Evolutionary conservation across 1,140 invertebrate species (phyloP).

Genomic region (Dendrolimus punctatus): DNA sequence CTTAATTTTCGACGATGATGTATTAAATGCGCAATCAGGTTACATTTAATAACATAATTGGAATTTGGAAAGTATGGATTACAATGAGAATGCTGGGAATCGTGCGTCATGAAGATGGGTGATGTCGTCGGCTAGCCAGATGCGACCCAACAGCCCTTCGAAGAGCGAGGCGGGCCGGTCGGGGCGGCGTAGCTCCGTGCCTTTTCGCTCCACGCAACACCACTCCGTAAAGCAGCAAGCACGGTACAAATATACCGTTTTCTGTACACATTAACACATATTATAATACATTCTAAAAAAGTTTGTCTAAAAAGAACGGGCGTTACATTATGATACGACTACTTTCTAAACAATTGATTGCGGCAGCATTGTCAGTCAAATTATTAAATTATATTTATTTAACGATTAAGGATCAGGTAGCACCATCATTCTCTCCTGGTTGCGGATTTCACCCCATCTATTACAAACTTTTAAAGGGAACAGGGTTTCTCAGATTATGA

Average conservation of each 20-base stretch:
- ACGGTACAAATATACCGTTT: conserved; percentile 80
- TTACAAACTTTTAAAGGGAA: too few species aligned
- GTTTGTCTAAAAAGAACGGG: too few species aligned
- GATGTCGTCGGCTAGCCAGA: conserved; percentile 81
- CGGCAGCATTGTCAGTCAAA: too few species aligned
- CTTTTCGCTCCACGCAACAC: conserved; percentile 81
- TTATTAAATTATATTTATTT: too few species aligned
- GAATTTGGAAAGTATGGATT: conserved; percentile 8
- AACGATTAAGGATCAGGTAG: too few species aligned
- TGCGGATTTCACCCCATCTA: too few species aligned
- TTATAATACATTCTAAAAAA: not conserved
- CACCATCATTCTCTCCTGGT: too few species aligned
- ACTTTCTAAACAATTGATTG: too few species aligned
- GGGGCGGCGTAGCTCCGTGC: conserved; percentile 77
- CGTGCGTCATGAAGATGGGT: conserved; percentile 74
- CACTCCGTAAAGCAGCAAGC: conserved; percentile 89
- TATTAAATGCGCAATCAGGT: too few species aligned
- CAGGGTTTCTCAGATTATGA: too few species aligned
- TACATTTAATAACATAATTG: not conserved
- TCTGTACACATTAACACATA: conserved; percentile 52
- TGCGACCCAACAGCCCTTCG: conserved; percentile 84
- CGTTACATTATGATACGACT: too few species aligned
- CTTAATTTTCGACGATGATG: too few species aligned
- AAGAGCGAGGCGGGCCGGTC: conserved; percentile 89
- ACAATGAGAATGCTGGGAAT: conserved; percentile 75